phyloP scores from a whole-genome alignment of 2,797 vertebrate species.

The Rallus crepitans region DNA sequence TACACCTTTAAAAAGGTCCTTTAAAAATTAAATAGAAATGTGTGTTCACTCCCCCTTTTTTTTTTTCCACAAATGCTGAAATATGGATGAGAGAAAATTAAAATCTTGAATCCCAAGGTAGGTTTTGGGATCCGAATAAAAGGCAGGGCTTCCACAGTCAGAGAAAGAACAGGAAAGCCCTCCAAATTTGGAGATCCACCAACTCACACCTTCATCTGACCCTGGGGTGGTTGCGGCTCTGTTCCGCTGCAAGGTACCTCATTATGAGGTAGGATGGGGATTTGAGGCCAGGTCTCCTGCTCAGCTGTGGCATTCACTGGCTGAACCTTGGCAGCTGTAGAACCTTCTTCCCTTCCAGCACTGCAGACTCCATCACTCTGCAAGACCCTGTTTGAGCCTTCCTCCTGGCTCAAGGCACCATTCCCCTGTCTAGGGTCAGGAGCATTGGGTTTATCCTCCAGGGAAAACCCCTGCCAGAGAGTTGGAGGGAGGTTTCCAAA shows the following conservation, averaged over 20 bases:
- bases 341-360: not conserved
- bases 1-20: not conserved
- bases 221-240: not conserved
- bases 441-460: not conserved
- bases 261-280: not conserved
- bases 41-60: not conserved
- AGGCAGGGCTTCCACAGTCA: not conserved
- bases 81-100: not conserved
- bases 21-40: not conserved
- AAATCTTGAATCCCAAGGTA: not conserved
- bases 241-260: rapidly evolving
- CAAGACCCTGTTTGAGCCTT: not conserved
- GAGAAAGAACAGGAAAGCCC: not conserved
- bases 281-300: rapidly evolving
- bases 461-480: not conserved
- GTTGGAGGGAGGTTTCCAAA: not conserved
- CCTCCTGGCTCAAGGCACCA: not conserved
- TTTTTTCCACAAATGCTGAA: not conserved
- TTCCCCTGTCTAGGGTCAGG: not conserved
- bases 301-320: rapidly evolving
- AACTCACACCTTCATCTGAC: rapidly evolving
- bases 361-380: not conserved
- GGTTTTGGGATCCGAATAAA: not conserved
- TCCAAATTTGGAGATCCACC: not conserved
- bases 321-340: not conserved